Base-by-base conservation (phyloP, 2,113 vertebrate species). In the Prietella phreatophila region DNA sequence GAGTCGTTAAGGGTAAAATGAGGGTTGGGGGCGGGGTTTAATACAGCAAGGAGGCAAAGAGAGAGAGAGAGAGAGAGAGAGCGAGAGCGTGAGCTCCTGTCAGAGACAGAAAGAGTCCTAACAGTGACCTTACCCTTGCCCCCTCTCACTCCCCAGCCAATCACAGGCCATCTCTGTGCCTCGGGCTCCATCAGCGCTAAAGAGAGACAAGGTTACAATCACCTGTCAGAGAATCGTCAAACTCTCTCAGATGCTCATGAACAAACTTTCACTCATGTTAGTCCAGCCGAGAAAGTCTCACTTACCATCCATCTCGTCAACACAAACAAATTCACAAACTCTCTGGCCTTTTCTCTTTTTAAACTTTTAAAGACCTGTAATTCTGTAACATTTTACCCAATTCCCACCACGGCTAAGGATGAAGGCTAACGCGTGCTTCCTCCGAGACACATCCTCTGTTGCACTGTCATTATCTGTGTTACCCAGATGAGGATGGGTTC, bases 91-190 rank as follows among this genome's bases (percentile, higher is more conserved):
- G n/a, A 91, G 92, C 92, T 93, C 94, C 95, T 95, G 94, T 94
- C 92, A 95, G 92, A 92, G 92, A 93, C 61, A 84, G 30, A 50
- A 94, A 96, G 93, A 96, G 95, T 95, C 96, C 97, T 96, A 94
- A 95, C 95, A 95, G 94, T 96, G 92, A 93, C 96, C 98, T 99
- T 99, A 99, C 98, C 98, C 97, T 97, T 94, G 95, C 96, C 97
- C 97, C 96, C 96, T 90, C 94, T 91, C 96, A 93, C 94, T 95
- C 91, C 92, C 95, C 95, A 33, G 80, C 80, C 80, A 81, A 81
- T 96, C 96, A 91, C 83, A 94, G 93, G 96, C 94, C 95, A 94
- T 93, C 91, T 85, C 82, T 85, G 85, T 84, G 87, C 85, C 94
- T 93, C 79, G 65, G 95, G 93, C 90, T 92, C 93, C 92, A 92